Percentiles rank a stretch among this genome's conserved stretches.
Conservation (phyloP, 2,797 vertebrate species). For the Scomberomorus guttatus region DNA sequence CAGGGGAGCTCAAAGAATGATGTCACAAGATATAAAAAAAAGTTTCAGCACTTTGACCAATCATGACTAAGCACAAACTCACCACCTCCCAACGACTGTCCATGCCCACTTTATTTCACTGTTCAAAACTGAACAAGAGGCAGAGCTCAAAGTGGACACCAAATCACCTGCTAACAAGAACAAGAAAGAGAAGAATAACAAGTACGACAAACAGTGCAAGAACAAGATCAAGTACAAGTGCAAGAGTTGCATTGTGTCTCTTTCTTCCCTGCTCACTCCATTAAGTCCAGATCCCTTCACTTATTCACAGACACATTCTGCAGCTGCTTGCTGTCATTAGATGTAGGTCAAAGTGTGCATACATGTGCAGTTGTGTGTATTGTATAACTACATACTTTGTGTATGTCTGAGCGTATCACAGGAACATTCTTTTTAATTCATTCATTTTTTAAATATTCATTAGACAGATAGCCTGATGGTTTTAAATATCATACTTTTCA, state of each 20-base stretch:
- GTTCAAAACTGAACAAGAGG: not conserved
- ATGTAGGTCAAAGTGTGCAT: not conserved
- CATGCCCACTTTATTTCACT: conserved; percentile 32
- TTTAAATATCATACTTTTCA: not conserved
- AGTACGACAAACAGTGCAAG: too few relatives aligned
- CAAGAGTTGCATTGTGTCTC: not conserved
- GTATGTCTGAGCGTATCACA: not conserved
- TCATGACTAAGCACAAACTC: conserved; percentile 19
- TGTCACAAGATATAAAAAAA: not conserved
- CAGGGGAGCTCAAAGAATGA: not conserved
- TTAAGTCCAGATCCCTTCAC: not conserved
- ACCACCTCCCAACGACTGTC: conserved; percentile 27
- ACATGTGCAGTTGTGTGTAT: not conserved
- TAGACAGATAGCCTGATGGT: not conserved
- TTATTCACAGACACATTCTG: not conserved
- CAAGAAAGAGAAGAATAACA: not conserved
- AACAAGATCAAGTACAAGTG: too few relatives aligned
- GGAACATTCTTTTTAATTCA: not conserved
- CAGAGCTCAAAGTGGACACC: not conserved
- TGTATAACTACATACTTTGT: not conserved
- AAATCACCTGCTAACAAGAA: not conserved
- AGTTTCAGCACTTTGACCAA: conserved; percentile 13
- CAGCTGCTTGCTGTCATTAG: not conserved
- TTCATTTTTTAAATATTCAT: not conserved
- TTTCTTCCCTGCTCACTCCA: not conserved